phyloP scores from a whole-genome alignment of 1,140 invertebrate genomes.

The Ditylenchus dipsaci region DNA sequence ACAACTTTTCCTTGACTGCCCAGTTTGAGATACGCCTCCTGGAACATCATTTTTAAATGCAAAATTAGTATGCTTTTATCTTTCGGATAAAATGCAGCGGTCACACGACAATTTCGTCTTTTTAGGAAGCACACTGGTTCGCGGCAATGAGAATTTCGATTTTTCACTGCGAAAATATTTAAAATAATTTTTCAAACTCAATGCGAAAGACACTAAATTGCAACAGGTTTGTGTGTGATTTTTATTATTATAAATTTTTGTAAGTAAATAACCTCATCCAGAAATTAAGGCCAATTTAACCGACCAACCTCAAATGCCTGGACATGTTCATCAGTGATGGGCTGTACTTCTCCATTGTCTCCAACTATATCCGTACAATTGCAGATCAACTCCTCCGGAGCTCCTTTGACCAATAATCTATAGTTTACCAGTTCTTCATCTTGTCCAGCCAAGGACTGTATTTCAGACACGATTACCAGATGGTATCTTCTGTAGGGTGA shows the following conservation, averaged over 20 bases:
- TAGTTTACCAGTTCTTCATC: constrained; percentile 21
- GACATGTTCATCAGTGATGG: constrained; percentile 20
- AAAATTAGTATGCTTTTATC: too few relatives aligned
- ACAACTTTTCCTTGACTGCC: constrained; percentile 33
- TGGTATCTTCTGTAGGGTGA: constrained; percentile 28
- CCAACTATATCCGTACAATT: constrained; percentile 22
- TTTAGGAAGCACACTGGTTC: too few relatives aligned
- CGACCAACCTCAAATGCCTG: constrained; percentile 36
- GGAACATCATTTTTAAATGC: not conserved
- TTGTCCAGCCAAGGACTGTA: not conserved
- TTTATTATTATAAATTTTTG: too few relatives aligned
- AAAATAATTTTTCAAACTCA: too few relatives aligned
- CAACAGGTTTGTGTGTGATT: too few relatives aligned
- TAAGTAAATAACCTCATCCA: too few relatives aligned
- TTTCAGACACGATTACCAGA: constrained; percentile 25
- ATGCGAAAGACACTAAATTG: too few relatives aligned
- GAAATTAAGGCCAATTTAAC: too few relatives aligned
- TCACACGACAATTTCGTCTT: too few relatives aligned
- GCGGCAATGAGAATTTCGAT: too few relatives aligned
- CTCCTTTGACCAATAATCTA: constrained; percentile 38
- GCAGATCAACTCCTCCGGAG: constrained; percentile 36
- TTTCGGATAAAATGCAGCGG: too few relatives aligned
- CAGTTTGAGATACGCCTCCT: constrained; percentile 33
- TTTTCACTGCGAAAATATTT: too few relatives aligned
- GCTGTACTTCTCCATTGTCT: constrained; percentile 16